phyloP scores from a whole-genome alignment of 2,888 invertebrate species.

The Pinctada fucata region DNA sequence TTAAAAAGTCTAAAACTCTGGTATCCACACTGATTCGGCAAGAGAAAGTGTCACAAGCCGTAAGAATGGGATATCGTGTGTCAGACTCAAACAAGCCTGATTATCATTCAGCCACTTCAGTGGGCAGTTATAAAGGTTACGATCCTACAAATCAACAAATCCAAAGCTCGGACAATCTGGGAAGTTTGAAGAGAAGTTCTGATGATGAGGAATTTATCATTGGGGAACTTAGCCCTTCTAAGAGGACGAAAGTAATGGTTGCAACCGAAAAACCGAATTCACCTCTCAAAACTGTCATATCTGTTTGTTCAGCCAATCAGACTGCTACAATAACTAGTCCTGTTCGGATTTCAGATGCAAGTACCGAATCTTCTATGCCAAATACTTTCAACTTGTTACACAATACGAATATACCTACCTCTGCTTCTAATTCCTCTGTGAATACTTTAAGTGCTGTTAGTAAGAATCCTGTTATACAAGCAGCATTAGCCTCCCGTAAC shows the following conservation, averaged over 20 bases:
- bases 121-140: conserved; percentile 4
- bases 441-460: conserved; percentile 35
- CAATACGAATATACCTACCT: conserved; percentile 13
- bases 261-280: conserved; percentile 7
- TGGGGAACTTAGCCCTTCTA: conserved; percentile 49
- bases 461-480: conserved; percentile 28
- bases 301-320: conserved; percentile 26
- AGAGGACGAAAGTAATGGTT: conserved; percentile 39
- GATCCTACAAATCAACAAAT: conserved; percentile 13
- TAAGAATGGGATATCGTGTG: conserved; percentile 30
- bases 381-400: conserved; percentile 33
- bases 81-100: background rate
- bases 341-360: conserved; percentile 29
- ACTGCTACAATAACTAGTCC: conserved; percentile 21
- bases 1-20: conserved; percentile 56
- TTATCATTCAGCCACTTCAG: conserved; percentile 3
- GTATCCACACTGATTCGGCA: conserved; percentile 71
- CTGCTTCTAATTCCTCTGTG: conserved; percentile 36
- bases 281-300: conserved; percentile 29
- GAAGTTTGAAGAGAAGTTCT: conserved; percentile 43
- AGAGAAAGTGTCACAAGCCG: conserved; percentile 61
- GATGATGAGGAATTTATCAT: conserved; percentile 25
- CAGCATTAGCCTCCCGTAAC: conserved; percentile 29
- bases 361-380: conserved; percentile 15
- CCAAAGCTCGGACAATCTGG: background rate